Evolutionary conservation across 2,888 invertebrate genomes (phyloP), one percentile per base, ranked within the genome.

Genomic region (Copidosoma aretas): DNA sequence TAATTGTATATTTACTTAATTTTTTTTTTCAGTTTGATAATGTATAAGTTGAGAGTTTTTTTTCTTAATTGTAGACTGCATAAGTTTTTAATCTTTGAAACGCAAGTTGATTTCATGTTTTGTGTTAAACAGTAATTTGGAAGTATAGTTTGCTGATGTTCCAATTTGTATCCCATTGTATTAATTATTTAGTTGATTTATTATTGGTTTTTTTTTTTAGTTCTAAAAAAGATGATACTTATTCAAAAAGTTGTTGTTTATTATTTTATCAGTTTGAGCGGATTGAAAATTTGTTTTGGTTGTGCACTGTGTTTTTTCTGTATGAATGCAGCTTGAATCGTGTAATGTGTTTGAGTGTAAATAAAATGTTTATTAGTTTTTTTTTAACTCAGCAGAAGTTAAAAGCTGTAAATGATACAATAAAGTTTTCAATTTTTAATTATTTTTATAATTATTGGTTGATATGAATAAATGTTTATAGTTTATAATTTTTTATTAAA

Each of bases 261-360:
- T n/a, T n/a, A 39, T 65, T 61, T 61, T n/a, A n/a, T n/a, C n/a
- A 19, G 24, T 64, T 57, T 68, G 15, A 46, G 39, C 32, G 60
- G 21, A 65, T 59, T 14, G 49, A 61, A 58, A 61, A n/a, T n/a
- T 60, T 57, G 49, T n/a, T 70, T 62, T 68, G 70, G 68, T 74
- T 74, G 71, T 73, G 75, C 67, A 75, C 66, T 73, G 60, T 77
- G 73, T 75, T 73, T 74, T 77, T 70, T 64, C 72, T 74, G 75
- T 77, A 71, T 71, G 73, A 72, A 71, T 76, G 75, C 68, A 71
- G 70, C 73, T 77, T 72, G 71, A 72, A 71, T 57, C 56, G 22
- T 66, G 57, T 49, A 63, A 53, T 64, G 67, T 62, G 43, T 41
- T 64, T 62, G 53, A 60, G 46, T 71, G 57, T 71, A 49, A 43